Conservation (phyloP, 2,888 invertebrate species). For the Drosophila rellima region DNA sequence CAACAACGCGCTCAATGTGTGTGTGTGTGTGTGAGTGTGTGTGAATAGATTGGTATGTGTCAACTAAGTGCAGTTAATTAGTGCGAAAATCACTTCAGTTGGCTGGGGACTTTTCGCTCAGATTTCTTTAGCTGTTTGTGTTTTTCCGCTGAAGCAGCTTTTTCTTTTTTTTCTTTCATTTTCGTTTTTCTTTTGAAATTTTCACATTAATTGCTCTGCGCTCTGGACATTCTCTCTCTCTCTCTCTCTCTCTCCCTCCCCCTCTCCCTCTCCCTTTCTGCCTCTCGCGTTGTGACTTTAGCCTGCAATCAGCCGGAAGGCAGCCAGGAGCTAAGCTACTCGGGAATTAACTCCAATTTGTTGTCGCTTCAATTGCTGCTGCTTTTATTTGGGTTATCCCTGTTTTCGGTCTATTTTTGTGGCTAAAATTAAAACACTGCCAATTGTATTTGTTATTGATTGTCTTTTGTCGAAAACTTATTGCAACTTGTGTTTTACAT, state of each 20-base stretch:
- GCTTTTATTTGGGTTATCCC: conserved; percentile 12
- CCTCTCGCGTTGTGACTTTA: conserved; percentile 11
- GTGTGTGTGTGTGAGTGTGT: conserved; percentile 38
- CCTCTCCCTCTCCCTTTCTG: not conserved
- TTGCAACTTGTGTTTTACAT: not conserved
- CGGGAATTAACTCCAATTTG: conserved; percentile 64
- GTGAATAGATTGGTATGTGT: conserved; percentile 78
- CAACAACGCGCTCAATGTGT: conserved; percentile 45
- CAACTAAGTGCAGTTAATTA: conserved; percentile 81
- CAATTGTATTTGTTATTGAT: not conserved
- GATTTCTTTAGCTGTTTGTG: conserved; percentile 71
- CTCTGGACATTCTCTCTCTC: conserved; percentile 4
- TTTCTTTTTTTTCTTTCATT: conserved; percentile 12
- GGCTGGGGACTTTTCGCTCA: conserved; percentile 70
- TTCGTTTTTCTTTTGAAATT: conserved; percentile 64
- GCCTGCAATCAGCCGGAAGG: conserved; percentile 67
- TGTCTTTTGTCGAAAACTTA: not conserved
- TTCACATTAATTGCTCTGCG: conserved; percentile 75
- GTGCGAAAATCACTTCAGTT: conserved; percentile 80
- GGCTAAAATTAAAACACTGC: conserved; percentile 4
- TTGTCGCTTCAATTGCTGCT: conserved; percentile 51
- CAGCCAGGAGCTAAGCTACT: conserved; percentile 66
- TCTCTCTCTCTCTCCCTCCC: conserved; percentile 2
- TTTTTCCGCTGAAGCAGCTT: conserved; percentile 45
- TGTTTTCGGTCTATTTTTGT: not conserved